Evolutionary conservation across 2,888 invertebrate species (phyloP).

Genomic region (Orchesella flavescens): DNA sequence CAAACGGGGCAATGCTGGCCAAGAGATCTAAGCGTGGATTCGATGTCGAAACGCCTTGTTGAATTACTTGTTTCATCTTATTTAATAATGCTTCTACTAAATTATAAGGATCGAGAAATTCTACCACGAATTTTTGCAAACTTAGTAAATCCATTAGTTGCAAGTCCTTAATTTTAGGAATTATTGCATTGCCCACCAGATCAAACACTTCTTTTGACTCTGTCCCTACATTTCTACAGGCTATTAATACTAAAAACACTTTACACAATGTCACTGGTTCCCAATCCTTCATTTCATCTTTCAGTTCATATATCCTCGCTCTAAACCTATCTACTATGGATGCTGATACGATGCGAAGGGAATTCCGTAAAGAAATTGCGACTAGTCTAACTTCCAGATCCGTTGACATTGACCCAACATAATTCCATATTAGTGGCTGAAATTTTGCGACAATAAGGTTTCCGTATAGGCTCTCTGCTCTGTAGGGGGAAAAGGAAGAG

Average conservation of each 20-base stretch:
- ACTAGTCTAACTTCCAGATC: constrained; percentile 62
- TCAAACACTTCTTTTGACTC: constrained; percentile 39
- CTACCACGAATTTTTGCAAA: constrained; percentile 60
- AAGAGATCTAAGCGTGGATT: constrained; percentile 62
- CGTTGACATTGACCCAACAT: constrained; percentile 58
- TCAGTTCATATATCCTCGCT: constrained; percentile 30
- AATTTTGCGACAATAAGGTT: constrained; percentile 48
- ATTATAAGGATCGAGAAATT: constrained; percentile 57
- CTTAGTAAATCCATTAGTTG: constrained; percentile 62
- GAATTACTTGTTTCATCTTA: constrained; percentile 53
- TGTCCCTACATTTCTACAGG: constrained; percentile 22
- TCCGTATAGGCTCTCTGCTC: constrained; percentile 59
- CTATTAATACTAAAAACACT: constrained; percentile 48
- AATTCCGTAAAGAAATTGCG: constrained; percentile 58
- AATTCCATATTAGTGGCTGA: constrained; percentile 44
- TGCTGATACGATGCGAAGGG: constrained; percentile 19
- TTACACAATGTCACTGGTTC: constrained; percentile 65
- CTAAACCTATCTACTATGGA: constrained; percentile 42
- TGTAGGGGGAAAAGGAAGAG: no score
- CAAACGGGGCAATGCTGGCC: constrained; percentile 52
- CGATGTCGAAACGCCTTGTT: constrained; percentile 54
- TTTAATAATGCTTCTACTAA: constrained; percentile 62
- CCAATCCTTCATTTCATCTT: constrained; percentile 20
- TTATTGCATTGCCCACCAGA: constrained; percentile 50
- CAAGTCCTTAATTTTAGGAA: constrained; percentile 44